These are phyloP conservation scores for Zaprionus obscuricornis DNA, from an alignment of 2,888 invertebrate genomes.

Conservation along the genomic window DNA sequence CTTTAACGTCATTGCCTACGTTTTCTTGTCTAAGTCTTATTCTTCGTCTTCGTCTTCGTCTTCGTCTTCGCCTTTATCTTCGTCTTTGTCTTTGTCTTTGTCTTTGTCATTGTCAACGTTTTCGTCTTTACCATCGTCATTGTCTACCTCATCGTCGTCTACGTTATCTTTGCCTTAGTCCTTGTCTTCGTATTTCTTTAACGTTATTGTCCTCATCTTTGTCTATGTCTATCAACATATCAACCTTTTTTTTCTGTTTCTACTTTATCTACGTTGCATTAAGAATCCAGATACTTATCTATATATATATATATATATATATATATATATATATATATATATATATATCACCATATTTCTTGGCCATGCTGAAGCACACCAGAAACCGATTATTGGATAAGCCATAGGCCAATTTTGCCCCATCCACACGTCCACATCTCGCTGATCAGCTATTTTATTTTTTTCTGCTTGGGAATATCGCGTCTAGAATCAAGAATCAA, in stretches of 20 bases:
- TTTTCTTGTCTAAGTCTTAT: too few species aligned
- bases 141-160: too few species aligned
- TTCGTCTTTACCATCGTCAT: too few species aligned
- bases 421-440: conserved; percentile 18
- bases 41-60: conserved; percentile 10
- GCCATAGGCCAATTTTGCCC: conserved; percentile 3
- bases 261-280: too few species aligned
- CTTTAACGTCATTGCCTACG: conserved; percentile 3
- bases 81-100: conserved; percentile 18
- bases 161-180: too few species aligned
- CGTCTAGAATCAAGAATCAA: conserved; percentile 22
- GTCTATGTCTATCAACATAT: too few species aligned
- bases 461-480: conserved; percentile 78
- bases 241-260: too few species aligned
- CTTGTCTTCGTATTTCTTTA: too few species aligned
- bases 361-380: conserved; percentile 43
- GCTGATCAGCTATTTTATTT: conserved; percentile 25
- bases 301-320: too few species aligned
- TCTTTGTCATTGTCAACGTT: conserved; percentile 7
- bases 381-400: conserved; percentile 34
- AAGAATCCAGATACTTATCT: too few species aligned
- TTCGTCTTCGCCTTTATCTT: conserved; percentile 4
- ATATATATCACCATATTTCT: conserved; percentile 62
- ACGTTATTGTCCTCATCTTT: too few species aligned
- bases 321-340: too few species aligned